Evolutionary conservation across 1,140 invertebrate species (phyloP), one percentile per base, ranked within the genome.

Genomic region (Nylanderia fulva): DNA sequence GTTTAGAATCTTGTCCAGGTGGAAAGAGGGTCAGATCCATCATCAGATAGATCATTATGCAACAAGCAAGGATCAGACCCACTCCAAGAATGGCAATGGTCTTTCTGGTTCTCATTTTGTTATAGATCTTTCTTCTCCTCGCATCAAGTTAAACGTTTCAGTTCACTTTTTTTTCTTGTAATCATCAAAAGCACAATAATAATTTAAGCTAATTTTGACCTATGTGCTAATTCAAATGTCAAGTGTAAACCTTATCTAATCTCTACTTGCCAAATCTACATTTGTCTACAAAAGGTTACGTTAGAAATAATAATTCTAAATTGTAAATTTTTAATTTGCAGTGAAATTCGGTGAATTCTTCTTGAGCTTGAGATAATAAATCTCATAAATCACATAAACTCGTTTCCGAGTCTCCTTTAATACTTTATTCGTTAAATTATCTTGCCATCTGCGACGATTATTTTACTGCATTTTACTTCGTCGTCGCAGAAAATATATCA

Each of bases 1-100:
- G 69, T 84, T 91, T 93, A 18, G 85, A 69, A 60, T 56, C 77
- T 58, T 91, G 90, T 79, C 90, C 92, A 69, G 91, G 88, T 36
- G 94, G 92, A 71, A 92, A 93, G 29, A 94, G 82, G 15, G 92
- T 93, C 39, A 93, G 77, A 90, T 95, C 95, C 64, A 95, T 92
- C 88, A 95, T 92, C 39, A 95, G 74, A 82, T 95, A 95, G 69
- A 94, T 92, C 86, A 94, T 89, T n/a, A 94, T 48, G 66, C 94
- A 95, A 48, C 92, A 94, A 18, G 90, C 90, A 6, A 95, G 68
- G 58, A 95, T 90, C 11, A 94, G 69, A 1, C 91, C 92, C 27
- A 94, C 92, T 58, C 94, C 94, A 15, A 95, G 68, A 83, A 94
- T 88, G 2, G 94, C 93, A 45, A 95, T 87, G 45, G 91, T 90